A percentile compares a stretch with the other conserved stretches of the same genome.
Conservation (phyloP, 1,140 invertebrate genomes). For the Mizuhopecten yessoensis region DNA sequence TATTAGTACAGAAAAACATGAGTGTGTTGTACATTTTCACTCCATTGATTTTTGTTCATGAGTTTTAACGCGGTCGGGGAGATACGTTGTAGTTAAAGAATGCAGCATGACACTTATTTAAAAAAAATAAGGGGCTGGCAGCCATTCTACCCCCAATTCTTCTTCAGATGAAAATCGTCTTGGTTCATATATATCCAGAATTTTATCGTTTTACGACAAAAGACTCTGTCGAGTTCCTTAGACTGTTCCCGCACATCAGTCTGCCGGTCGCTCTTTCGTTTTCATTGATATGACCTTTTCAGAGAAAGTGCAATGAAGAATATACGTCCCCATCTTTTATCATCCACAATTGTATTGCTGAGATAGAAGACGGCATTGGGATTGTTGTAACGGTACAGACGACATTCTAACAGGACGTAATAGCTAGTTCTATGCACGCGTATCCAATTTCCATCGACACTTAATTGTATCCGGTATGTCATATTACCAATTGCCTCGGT, state of each 20-base stretch:
- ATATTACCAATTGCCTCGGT: not conserved
- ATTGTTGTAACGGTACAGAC: not conserved
- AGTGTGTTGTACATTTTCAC: too few relatives aligned
- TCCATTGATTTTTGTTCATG: too few relatives aligned
- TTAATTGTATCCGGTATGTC: not conserved
- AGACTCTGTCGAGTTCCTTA: not conserved
- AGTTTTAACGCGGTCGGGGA: too few relatives aligned
- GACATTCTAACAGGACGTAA: not conserved
- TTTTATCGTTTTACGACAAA: not conserved
- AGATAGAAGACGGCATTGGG: not conserved
- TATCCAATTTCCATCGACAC: not conserved
- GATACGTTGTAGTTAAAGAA: too few relatives aligned
- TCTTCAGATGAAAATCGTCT: too few relatives aligned
- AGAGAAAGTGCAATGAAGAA: not conserved
- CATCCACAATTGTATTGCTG: not conserved
- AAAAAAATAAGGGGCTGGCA: too few relatives aligned
- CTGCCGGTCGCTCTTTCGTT: too few relatives aligned
- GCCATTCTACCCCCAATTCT: too few relatives aligned
- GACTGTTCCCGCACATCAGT: too few relatives aligned
- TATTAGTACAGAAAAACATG: too few relatives aligned
- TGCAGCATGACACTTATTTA: too few relatives aligned
- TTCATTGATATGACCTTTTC: not conserved
- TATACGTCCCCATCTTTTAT: not conserved
- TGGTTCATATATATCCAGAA: too few relatives aligned
- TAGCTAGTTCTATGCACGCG: not conserved